Percentiles rank a stretch among this genome's conserved stretches.
Evolutionary conservation across 2,113 vertebrate species (phyloP).

Genomic region (Macaca mulatta): DNA sequence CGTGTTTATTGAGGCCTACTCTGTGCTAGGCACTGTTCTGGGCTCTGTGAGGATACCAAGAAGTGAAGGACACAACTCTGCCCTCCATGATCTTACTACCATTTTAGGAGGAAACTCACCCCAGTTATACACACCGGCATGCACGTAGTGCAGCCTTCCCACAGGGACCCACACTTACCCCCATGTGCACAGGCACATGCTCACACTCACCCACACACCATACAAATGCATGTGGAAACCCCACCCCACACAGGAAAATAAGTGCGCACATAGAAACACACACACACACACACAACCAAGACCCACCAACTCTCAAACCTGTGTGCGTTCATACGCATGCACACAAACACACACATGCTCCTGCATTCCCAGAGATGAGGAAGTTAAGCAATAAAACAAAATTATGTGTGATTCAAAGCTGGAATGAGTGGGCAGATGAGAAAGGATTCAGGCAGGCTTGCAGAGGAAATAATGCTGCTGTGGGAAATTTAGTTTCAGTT

Average conservation of each 20-base stretch:
- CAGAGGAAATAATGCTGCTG: not conserved
- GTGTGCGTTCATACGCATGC: not conserved
- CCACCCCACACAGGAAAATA: not conserved
- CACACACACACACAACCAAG: not conserved
- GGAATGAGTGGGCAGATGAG: not conserved
- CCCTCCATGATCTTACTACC: not conserved
- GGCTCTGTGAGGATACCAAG: not conserved
- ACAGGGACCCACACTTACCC: not conserved
- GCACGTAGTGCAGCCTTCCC: not conserved
- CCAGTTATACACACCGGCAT: fast-evolving
- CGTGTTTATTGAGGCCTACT: not conserved
- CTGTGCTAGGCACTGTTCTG: not conserved
- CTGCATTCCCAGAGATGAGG: not conserved
- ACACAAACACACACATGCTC: not conserved
- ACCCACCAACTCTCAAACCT: not conserved
- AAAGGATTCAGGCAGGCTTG: not conserved
- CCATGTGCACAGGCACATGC: too few relatives aligned
- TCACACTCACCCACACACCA: not conserved
- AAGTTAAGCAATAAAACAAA: not conserved
- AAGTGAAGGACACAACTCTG: not conserved
- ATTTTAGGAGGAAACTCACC: not conserved
- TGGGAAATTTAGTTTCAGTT: not conserved
- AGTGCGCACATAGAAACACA: not conserved
- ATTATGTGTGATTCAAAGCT: not conserved
- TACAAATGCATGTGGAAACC: not conserved